phyloP scores from a whole-genome alignment of 2,888 invertebrate species.

The Steinernema scapterisci region DNA sequence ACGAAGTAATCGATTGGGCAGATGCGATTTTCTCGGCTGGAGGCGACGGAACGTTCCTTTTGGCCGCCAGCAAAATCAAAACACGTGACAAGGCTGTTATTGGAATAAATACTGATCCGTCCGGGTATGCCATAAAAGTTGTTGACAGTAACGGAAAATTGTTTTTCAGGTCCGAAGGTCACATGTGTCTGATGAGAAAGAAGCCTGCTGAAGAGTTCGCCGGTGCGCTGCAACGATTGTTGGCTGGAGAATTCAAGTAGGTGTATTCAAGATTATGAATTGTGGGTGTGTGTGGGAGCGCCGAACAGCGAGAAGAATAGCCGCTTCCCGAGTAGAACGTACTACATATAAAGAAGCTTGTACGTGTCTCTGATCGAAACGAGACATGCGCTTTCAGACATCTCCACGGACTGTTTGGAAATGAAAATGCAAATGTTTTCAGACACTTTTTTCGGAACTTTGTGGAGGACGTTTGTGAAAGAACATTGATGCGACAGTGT shows the following conservation, averaged over 20 bases:
- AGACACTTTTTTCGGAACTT: no score
- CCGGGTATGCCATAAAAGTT: slow-evolving; percentile 68
- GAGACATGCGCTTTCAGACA: no score
- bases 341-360: no score
- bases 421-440: no score
- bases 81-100: slow-evolving; percentile 85
- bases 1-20: slow-evolving; percentile 83
- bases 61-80: slow-evolving; percentile 84
- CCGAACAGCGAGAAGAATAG: no score
- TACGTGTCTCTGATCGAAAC: no score
- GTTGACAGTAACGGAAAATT: background rate
- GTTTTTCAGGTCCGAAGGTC: slow-evolving; percentile 79
- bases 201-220: slow-evolving; percentile 73
- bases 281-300: no score
- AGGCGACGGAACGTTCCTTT: slow-evolving; percentile 94
- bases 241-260: slow-evolving; percentile 74
- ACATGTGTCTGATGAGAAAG: slow-evolving; percentile 84
- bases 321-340: no score
- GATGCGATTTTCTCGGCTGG: slow-evolving; percentile 77
- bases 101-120: slow-evolving; percentile 94
- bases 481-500: no score
- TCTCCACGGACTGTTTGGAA: no score
- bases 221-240: slow-evolving; percentile 78
- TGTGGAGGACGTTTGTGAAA: no score
- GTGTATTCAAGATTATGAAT: slow-evolving; percentile 69